Conservation (phyloP, 2,797 vertebrate species). For the Propithecus perrieri region DNA sequence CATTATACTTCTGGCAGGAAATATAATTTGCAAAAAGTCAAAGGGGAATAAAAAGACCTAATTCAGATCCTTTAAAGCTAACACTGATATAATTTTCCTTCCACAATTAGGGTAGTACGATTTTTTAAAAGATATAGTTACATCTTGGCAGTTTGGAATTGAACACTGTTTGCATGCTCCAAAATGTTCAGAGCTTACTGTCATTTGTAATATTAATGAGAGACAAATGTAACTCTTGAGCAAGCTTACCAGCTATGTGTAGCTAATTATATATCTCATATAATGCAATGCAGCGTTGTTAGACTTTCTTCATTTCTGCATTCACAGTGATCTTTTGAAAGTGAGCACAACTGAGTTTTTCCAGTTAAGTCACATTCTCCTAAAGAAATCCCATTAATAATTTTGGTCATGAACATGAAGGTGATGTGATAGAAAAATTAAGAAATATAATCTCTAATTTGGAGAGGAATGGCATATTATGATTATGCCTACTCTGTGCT, state of each 20-base stretch:
- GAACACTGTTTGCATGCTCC: not conserved
- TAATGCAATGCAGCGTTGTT: not conserved
- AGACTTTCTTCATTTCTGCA: not conserved
- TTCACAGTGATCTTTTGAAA: not conserved
- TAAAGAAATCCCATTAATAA: not conserved
- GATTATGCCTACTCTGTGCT: not conserved
- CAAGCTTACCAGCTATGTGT: not conserved
- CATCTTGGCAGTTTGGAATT: not conserved
- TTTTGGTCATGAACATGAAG: not conserved
- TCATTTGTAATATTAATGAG: not conserved
- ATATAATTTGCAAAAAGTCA: slow-evolving; percentile 18
- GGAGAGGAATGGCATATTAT: not conserved
- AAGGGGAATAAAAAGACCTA: not conserved
- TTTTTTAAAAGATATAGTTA: not conserved
- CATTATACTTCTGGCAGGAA: not conserved
- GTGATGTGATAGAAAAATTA: not conserved
- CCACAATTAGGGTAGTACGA: not conserved
- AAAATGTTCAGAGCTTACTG: not conserved
- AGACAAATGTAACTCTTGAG: not conserved
- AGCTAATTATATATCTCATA: not conserved
- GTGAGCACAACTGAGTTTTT: not conserved
- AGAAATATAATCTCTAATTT: not conserved
- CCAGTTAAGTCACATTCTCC: not conserved
- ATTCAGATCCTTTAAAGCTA: not conserved
- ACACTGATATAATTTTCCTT: not conserved